Conservation (phyloP, 2,113 vertebrate species). For the Microtus richardsoni region DNA sequence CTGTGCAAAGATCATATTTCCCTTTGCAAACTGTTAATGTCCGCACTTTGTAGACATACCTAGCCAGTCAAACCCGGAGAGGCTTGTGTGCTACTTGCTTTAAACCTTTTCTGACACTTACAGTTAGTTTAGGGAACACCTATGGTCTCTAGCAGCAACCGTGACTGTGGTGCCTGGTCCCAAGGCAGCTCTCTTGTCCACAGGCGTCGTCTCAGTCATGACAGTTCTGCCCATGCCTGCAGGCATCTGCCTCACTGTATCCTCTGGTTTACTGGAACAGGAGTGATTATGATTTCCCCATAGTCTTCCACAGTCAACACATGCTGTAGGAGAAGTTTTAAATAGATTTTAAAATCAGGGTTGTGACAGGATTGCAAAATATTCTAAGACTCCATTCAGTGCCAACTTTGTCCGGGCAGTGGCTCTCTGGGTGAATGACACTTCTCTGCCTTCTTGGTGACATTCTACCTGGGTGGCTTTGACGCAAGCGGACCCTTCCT, state of each 20-base stretch:
- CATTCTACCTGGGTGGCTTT: fast-evolving
- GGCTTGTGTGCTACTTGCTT: not conserved
- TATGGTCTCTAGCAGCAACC: not conserved
- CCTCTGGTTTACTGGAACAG: not conserved
- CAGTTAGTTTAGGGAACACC: not conserved
- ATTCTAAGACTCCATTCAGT: not conserved
- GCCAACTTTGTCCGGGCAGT: not conserved
- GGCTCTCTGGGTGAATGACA: not conserved
- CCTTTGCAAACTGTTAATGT: not conserved
- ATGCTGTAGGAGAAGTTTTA: not conserved
- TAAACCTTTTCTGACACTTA: not conserved
- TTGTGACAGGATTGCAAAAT: not conserved
- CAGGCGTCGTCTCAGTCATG: fast-evolving
- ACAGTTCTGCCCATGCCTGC: not conserved
- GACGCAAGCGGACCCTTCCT: fast-evolving
- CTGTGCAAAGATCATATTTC: not conserved
- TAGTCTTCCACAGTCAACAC: not conserved
- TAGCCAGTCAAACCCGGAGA: not conserved
- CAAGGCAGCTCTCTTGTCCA: fast-evolving
- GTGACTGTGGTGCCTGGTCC: fast-evolving
- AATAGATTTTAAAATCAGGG: not conserved
- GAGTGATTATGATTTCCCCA: not conserved
- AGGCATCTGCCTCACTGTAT: not conserved
- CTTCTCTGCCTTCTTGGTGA: not conserved
- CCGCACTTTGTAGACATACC: not conserved